Base-by-base conservation (phyloP, 23 tunicate genomes). In the Halocynthia aurantium region DNA sequence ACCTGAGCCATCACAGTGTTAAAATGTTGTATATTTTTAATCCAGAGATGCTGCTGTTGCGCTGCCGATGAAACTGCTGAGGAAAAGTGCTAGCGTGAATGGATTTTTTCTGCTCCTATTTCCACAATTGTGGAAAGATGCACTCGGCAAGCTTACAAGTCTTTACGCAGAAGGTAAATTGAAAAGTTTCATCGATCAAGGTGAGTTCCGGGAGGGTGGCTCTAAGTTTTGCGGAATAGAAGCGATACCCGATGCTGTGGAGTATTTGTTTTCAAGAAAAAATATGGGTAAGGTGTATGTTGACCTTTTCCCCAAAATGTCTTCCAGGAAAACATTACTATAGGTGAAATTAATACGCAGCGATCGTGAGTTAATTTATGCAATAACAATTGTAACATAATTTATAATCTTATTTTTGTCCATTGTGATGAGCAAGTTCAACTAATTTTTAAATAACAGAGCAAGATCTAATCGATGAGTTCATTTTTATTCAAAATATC, bases 91-190 rank as follows among this genome's bases (percentile, higher is more conserved):
- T 22, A 77, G 84, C 8, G 95, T 96, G 22, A 53, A 75, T 10
- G 99, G 99, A 6, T 96, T 96, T 62, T 96, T 96, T 57, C 82
- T 96, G 17, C 78, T 96, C 57, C 91, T 82, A 52, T 96, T 82
- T 61, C 98, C 86, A 5, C 76, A 77, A 7, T 72, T 85, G 57
- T 89, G 83, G 89, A 76, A 76, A 51, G 76, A 73, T 10, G 70
- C 96, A 12, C 86, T 89, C 54, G 57, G 75, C 15, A 76, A 80
- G 22, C 56, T 96, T 44, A 44, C 86, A 6, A 71, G 71, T 7
- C 71, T 87, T 13, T 72, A 76, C 56, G 56, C 72, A 10, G 49
- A 75, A 6, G 81, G 83, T 18, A 64, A 84, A 50, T 49, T 84
- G 13, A 80, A 69, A 52, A 76, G 94, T 62, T 51, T 18, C 7